Percentiles rank a stretch among this genome's conserved stretches.
Conservation (phyloP, 1,140 invertebrate genomes). For the Hetaerina americana region DNA sequence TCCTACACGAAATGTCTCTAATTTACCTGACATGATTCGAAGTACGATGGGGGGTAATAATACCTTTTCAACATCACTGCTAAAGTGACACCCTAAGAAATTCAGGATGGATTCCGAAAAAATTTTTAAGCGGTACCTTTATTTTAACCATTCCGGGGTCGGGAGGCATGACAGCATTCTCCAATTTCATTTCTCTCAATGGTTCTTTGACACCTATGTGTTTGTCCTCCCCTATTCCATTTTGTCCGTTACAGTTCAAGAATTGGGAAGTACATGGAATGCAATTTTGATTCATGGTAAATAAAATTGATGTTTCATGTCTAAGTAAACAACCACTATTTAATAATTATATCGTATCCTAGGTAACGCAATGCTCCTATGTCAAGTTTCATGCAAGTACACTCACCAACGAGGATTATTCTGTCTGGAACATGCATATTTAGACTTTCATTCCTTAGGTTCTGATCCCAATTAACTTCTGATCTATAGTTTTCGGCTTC, state of each 20-base stretch:
- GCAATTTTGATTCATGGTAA: too few species aligned
- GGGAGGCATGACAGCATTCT: constrained; percentile 60
- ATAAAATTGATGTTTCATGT: too few species aligned
- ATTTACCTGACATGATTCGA: too few species aligned
- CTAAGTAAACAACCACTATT: too few species aligned
- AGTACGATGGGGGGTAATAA: too few species aligned
- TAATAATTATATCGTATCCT: constrained; percentile 1
- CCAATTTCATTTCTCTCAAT: constrained; percentile 68
- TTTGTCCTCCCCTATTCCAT: constrained; percentile 66
- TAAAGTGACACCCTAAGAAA: too few species aligned
- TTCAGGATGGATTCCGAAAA: too few species aligned
- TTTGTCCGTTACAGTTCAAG: too few species aligned
- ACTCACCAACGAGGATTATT: constrained; percentile 63
- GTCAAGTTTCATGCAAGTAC: constrained; percentile 16
- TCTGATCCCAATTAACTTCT: constrained; percentile 41
- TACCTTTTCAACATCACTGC: too few species aligned
- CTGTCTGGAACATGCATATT: constrained; percentile 84
- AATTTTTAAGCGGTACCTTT: too few species aligned
- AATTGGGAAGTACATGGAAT: too few species aligned
- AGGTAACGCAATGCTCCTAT: constrained; percentile 14
- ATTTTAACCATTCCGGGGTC: constrained; percentile 58
- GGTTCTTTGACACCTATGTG: constrained; percentile 55
- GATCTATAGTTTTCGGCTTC: constrained; percentile 33
- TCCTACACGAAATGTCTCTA: too few species aligned
- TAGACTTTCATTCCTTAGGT: constrained; percentile 44